Base-by-base conservation (phyloP, 2,113 vertebrate genomes). In the Theristicus caerulescens region DNA sequence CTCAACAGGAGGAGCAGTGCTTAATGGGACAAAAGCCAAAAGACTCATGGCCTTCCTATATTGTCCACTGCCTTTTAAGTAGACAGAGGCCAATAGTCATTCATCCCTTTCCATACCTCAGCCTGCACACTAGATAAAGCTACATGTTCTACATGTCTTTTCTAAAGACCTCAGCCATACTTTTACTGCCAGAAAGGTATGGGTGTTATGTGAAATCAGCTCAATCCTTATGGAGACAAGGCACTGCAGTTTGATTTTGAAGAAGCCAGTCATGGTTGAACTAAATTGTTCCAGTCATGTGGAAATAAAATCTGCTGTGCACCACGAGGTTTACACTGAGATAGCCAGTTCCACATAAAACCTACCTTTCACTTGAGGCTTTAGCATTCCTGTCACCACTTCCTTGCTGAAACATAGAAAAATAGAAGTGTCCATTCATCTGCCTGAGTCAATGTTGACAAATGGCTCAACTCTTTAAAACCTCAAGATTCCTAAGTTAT, bases 151-250 rank as follows among this genome's bases (percentile, higher is more conserved):
- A 32, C 29, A 61, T 9, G 15, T 69, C 70, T 78, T 91, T 91
- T 29, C 61, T 25, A 31, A 91, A 74, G 26, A 34, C 5, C 16
- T 11, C 49, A 9, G 17, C 13, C 19, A 27, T 9, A 15, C 10
- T 64, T 85, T 80, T 65, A 27, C 12, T 57, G 16, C 32, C 0
- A 0, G 70, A 32, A 72, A 59, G 5, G 36, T 51, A 38, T 0
- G 3, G 40, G 36, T 1, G 6, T 44, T 82, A 69, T 0, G 0
- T 4, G 25, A 65, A 62, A 25, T 31, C 11, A 17, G 11, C 19
- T 65, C n/a, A 38, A 8, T 34, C 6, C 3, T 57, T 38, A 22
- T 0, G 0, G 31, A 82, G 38, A 86, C 69, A 55, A 85, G n/a
- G 49, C 46, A 14, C 34, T 5, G 2, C 49, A 72, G 73, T 65